Conservation (phyloP, 1,140 invertebrate genomes). For the Whitmania pigra region DNA sequence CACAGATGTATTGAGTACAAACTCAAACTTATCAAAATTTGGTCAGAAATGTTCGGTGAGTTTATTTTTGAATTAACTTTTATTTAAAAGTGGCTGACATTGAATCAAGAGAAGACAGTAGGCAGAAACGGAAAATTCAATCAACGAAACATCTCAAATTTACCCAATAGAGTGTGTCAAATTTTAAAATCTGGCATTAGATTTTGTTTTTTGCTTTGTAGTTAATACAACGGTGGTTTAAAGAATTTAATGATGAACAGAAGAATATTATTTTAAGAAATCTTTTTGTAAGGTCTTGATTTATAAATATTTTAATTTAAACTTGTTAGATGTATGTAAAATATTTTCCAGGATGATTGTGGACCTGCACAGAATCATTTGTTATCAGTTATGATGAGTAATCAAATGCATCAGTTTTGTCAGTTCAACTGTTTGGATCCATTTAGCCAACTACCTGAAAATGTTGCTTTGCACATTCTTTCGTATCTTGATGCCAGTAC, state of each 20-base stretch:
- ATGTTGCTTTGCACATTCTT: constrained; percentile 42
- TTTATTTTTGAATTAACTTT: too few relatives aligned
- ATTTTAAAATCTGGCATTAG: too few relatives aligned
- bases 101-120: too few relatives aligned
- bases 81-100: too few relatives aligned
- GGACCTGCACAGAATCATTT: constrained; percentile 43
- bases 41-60: background rate
- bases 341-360: constrained; percentile 37
- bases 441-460: constrained; percentile 43
- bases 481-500: constrained; percentile 47
- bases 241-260: constrained; percentile 44
- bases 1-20: too few relatives aligned
- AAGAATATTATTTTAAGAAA: constrained; percentile 43
- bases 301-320: background rate
- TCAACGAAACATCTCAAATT: too few relatives aligned
- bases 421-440: constrained; percentile 46
- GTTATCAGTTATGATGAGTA: constrained; percentile 41
- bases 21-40: too few relatives aligned
- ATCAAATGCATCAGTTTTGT: constrained; percentile 42
- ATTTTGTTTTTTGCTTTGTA: constrained; percentile 28
- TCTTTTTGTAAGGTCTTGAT: constrained; percentile 38
- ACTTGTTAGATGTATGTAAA: constrained; percentile 13
- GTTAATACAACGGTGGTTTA: constrained; percentile 42
- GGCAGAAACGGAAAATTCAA: too few relatives aligned
- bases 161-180: too few relatives aligned